Evolutionary conservation across 2,113 vertebrate species (phyloP), one percentile per base, ranked within the genome.

Genomic region (Stegostoma tigrinum): DNA sequence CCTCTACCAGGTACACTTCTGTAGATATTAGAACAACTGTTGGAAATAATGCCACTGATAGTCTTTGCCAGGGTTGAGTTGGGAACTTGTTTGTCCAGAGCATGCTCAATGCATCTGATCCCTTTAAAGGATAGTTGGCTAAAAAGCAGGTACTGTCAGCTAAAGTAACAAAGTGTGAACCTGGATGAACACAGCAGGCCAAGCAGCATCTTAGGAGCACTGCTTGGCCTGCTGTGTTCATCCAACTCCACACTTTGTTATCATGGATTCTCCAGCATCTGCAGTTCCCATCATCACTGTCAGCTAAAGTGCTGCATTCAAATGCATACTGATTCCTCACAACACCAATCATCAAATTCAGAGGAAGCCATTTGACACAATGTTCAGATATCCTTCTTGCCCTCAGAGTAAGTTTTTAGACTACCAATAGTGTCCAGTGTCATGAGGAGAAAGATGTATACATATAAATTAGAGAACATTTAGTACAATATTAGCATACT

Each of bases 31-130:
- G 66, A 93, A 23, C 2, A n/a, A 93, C 66, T 93, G 89, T 93
- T 93, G 89, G 61, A 93, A 93, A 93, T 93, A 93, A 42, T 38
- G 66, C 61, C 34, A 66, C 61, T 93, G 89, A 66, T 55, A 93
- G 89, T 19, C 15, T n/a, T 93, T 66, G n/a, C 64, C 66, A 93
- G 66, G n/a, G 89, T 66, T 19, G 19, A 61, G 38, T 93, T 93
- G 66, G 34, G 61, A 64, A 66, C 64, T 45, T 21, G 5, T 64
- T 93, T 93, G 61, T n/a, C 89, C 89, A 67, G 61, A 19, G 55
- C 61, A 2, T 7, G 23, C 89, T 93, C 89, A n/a, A 7, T 66
- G 61, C n/a, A 93, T 66, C 64, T 38, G 64, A 93, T 55, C 4
- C 24, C 87, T 30, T 90, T 34, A 93, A 66, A 93, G 21, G 61